phyloP scores from a whole-genome alignment of 2,888 invertebrate species.

The Xanthorhoe spadicearia region DNA sequence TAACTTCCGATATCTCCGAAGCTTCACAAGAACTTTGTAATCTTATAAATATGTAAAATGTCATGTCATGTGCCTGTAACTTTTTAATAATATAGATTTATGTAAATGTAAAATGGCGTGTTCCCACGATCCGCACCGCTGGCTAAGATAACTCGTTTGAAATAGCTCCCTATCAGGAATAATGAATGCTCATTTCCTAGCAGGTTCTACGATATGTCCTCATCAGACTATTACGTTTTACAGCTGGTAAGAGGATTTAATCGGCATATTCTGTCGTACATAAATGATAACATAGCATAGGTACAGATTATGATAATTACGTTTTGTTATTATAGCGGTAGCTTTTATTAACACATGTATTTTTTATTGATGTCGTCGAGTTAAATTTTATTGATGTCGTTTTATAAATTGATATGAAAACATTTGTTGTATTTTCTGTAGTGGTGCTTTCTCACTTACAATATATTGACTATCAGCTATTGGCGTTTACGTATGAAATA shows the following conservation, averaged over 20 bases:
- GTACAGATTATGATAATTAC: background rate
- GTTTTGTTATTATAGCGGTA: background rate
- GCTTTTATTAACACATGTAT: background rate
- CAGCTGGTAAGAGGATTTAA: slow-evolving; percentile 21
- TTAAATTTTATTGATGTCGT: background rate
- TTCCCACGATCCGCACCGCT: slow-evolving; percentile 55
- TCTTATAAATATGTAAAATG: slow-evolving; percentile 20
- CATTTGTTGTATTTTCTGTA: background rate
- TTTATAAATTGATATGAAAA: background rate
- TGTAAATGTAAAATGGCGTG: slow-evolving; percentile 52
- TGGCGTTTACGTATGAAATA: slow-evolving; percentile 27
- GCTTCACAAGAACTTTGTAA: slow-evolving; percentile 3
- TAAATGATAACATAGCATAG: slow-evolving; percentile 4
- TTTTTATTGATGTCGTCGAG: background rate
- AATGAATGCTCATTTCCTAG: slow-evolving; percentile 50
- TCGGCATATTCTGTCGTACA: slow-evolving; percentile 6
- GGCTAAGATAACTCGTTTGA: slow-evolving; percentile 48
- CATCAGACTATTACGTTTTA: slow-evolving; percentile 35
- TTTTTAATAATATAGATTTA: slow-evolving; percentile 42
- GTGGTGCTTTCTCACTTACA: background rate
- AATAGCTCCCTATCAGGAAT: slow-evolving; percentile 49
- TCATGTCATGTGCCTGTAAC: slow-evolving; percentile 29
- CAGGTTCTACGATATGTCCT: slow-evolving; percentile 43
- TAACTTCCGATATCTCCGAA: background rate
- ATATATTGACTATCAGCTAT: too few species aligned